phyloP scores from a whole-genome alignment of 2,797 vertebrate species.

The Pelobates cultripes region DNA sequence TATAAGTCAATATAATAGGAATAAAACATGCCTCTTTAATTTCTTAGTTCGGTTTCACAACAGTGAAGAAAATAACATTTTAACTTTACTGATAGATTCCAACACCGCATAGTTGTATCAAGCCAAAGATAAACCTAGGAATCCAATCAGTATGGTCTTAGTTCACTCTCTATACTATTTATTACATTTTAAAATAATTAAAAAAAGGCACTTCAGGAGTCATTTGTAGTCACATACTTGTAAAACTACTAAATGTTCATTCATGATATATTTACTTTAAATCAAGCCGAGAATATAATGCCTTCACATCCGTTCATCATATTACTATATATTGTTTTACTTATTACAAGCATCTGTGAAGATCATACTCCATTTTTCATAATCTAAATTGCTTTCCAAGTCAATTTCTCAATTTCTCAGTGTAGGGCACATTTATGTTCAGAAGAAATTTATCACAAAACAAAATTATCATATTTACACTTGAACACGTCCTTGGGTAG shows the following conservation, averaged over 20 bases:
- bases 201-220: too few relatives aligned
- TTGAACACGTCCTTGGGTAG: background rate
- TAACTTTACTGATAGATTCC: too few relatives aligned
- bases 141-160: too few relatives aligned
- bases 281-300: background rate
- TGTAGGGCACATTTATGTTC: background rate
- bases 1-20: too few relatives aligned
- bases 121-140: too few relatives aligned
- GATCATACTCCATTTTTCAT: background rate
- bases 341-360: background rate
- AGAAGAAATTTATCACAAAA: background rate
- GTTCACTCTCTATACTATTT: too few relatives aligned
- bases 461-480: background rate
- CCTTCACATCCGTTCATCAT: background rate
- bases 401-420: constrained; percentile 1
- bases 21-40: too few relatives aligned
- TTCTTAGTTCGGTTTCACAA: too few relatives aligned
- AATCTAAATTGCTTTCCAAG: background rate
- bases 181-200: too few relatives aligned
- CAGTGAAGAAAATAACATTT: too few relatives aligned
- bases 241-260: background rate
- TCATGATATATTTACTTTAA: background rate
- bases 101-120: too few relatives aligned
- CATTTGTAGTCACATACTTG: too few relatives aligned
- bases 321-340: background rate